phyloP scores from a whole-genome alignment of 2,113 vertebrate genomes.

The Rhea pennata region DNA sequence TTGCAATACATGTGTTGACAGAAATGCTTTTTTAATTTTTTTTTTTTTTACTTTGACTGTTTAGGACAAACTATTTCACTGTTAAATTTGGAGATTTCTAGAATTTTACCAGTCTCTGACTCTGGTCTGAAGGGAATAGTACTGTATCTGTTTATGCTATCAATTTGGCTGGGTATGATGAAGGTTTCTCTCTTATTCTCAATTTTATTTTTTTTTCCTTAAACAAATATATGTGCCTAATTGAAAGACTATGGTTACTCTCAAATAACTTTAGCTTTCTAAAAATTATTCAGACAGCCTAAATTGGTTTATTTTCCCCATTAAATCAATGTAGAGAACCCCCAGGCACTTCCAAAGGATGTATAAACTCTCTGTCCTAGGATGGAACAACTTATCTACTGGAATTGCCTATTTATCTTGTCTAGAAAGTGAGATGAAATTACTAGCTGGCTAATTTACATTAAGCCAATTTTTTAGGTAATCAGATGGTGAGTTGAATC shows the following conservation, averaged over 20 bases:
- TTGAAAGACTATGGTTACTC: neutral
- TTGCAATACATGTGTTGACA: neutral
- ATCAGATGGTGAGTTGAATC: neutral
- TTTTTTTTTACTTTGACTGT: neutral
- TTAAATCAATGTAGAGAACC: neutral
- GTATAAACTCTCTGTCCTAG: fast-evolving
- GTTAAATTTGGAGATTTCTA: neutral
- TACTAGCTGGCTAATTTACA: neutral
- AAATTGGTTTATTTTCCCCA: neutral
- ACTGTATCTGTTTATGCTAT: neutral
- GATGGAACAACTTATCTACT: neutral
- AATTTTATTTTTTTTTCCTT: neutral
- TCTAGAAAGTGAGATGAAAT: neutral
- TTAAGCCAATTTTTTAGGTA: neutral
- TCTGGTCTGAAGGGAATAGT: neutral
- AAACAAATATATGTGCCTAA: neutral
- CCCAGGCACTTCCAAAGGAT: neutral
- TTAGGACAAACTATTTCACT: neutral
- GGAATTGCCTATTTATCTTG: neutral
- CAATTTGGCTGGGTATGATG: fast-evolving
- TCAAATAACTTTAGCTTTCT: neutral
- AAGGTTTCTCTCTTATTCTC: neutral
- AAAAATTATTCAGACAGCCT: neutral
- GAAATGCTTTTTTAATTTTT: fast-evolving
- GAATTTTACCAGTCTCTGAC: neutral